A percentile compares a stretch with the other conserved stretches of the same genome.
Conservation (phyloP, 2,888 invertebrate genomes). For the Himalopsyche tibetana region DNA sequence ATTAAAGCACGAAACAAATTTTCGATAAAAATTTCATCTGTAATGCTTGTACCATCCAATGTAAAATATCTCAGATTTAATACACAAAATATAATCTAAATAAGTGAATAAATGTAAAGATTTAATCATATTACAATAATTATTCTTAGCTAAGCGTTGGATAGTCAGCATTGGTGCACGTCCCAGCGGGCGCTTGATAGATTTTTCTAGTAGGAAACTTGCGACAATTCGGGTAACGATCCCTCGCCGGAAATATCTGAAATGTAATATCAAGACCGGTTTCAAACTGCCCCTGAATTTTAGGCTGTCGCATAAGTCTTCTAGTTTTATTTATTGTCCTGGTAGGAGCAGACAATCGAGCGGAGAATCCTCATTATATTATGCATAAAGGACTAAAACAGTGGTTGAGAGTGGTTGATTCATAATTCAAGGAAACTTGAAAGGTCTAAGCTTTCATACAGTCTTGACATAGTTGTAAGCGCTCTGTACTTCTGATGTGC, state of each 20-base stretch:
- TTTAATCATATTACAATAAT: background rate
- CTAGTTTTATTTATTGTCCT: constrained; percentile 5
- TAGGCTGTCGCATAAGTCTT: background rate
- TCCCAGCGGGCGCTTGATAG: background rate
- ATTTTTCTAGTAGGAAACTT: background rate
- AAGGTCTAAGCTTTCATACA: no score
- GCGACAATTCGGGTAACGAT: background rate
- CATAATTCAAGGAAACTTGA: no score
- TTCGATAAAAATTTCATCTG: no score
- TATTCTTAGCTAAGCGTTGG: background rate
- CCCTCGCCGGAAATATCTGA: background rate
- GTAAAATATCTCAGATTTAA: background rate
- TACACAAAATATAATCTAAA: background rate
- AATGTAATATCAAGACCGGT: constrained; percentile 28
- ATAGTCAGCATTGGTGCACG: background rate
- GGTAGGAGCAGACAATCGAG: constrained; percentile 1
- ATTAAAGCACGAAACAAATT: no score
- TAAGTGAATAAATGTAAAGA: background rate
- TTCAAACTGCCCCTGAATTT: constrained; percentile 16
- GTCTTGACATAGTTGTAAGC: no score
- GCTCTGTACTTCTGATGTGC: no score
- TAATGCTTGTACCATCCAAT: background rate
- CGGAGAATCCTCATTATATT: background rate
- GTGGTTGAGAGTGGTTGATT: no score
- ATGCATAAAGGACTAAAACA: no score